phyloP scores from a whole-genome alignment of 2,888 invertebrate species.

The Acleris emargana region DNA sequence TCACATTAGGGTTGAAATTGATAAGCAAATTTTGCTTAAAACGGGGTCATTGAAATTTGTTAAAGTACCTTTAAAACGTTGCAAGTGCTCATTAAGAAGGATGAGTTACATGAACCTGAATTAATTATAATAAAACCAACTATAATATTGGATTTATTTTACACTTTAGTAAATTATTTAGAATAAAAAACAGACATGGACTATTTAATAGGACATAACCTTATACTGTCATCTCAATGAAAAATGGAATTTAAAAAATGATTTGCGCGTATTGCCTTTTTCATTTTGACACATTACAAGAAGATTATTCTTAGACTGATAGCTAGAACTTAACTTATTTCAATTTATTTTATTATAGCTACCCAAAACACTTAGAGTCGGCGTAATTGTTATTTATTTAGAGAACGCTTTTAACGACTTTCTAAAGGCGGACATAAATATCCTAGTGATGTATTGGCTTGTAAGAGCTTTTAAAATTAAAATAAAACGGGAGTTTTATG shows the following conservation, averaged over 20 bases:
- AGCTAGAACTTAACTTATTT: no score
- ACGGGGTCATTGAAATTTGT: background rate
- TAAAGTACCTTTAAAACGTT: slow-evolving; percentile 2
- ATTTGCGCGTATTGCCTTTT: no score
- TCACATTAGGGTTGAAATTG: background rate
- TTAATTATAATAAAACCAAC: background rate
- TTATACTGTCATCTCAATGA: no score
- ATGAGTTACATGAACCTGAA: background rate
- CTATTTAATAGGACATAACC: background rate
- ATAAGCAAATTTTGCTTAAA: background rate
- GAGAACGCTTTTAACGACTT: slow-evolving; percentile 14
- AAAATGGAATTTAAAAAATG: no score
- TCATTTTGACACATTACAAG: no score
- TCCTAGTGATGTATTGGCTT: slow-evolving; percentile 17
- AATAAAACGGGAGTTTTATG: slow-evolving; percentile 18
- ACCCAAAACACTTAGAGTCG: background rate
- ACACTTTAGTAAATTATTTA: background rate
- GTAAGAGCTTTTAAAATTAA: slow-evolving; percentile 28
- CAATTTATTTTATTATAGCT: no score
- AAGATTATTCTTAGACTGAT: no score
- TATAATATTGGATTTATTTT: background rate
- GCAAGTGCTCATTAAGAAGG: slow-evolving; percentile 1
- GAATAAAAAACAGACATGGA: background rate
- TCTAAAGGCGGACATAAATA: slow-evolving; percentile 22
- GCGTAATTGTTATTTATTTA: slow-evolving; percentile 3